A percentile compares a stretch with the other conserved stretches of the same genome.
Evolutionary conservation across 2,797 vertebrate species (phyloP).

Genomic region (Periparus ater): DNA sequence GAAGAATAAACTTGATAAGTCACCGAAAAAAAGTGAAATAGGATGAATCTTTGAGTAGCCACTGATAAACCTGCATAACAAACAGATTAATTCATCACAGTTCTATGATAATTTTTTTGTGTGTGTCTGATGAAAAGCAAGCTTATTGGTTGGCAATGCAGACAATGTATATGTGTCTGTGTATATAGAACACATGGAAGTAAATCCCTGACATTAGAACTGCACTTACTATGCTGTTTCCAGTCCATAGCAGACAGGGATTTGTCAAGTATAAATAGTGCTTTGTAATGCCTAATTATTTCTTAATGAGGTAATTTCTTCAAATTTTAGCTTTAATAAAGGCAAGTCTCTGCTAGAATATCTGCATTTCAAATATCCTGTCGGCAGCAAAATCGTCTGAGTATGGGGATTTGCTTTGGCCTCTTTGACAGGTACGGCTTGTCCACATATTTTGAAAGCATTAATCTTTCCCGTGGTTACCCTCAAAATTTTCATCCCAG

Average conservation of each 20-base stretch:
- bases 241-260: neutral
- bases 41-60: neutral
- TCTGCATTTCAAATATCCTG: neutral
- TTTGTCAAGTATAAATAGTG: neutral
- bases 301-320: neutral
- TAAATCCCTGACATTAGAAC: neutral
- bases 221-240: neutral
- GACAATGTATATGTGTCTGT: neutral
- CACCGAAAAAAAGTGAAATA: neutral
- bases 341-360: neutral
- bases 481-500: neutral
- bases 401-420: neutral
- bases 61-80: neutral
- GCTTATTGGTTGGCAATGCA: neutral
- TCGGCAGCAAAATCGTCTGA: neutral
- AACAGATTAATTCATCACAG: neutral
- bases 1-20: neutral
- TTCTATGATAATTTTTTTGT: neutral
- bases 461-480: neutral
- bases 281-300: neutral
- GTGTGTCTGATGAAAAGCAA: neutral
- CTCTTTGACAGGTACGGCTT: neutral
- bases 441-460: neutral
- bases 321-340: neutral
- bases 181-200: neutral